These are phyloP conservation scores for Cynodonichthys magdalenae DNA, from an alignment of 2,797 vertebrate species.

Conservation along the genomic window DNA sequence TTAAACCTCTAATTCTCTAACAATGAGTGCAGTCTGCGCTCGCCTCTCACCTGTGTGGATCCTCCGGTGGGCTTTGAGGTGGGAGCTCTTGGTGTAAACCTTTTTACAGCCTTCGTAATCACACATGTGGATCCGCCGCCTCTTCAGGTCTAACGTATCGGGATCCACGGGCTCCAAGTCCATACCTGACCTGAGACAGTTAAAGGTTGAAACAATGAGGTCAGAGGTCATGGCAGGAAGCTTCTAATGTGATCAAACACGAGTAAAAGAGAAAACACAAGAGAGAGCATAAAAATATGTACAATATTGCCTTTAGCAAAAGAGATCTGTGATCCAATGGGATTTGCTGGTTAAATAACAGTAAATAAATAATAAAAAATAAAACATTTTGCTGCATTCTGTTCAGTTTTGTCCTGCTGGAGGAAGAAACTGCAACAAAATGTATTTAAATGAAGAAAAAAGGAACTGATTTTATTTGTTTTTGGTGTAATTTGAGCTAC, in stretches of 20 bases:
- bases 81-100: constrained; percentile 98
- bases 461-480: not conserved
- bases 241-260: not conserved
- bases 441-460: no score
- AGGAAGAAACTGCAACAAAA: not conserved
- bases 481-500: not conserved
- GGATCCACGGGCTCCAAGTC: constrained; percentile 78
- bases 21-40: rapidly evolving
- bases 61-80: constrained; percentile 94
- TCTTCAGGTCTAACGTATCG: constrained; percentile 88
- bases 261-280: not conserved
- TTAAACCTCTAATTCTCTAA: not conserved
- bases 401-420: not conserved
- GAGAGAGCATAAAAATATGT: not conserved
- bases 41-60: constrained; percentile 90
- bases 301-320: no score
- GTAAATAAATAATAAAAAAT: no score
- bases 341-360: no score
- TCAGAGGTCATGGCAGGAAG: not conserved
- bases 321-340: no score
- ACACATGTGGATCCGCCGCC: constrained; percentile 94
- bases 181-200: constrained; percentile 60
- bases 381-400: not conserved
- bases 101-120: constrained; percentile 98
- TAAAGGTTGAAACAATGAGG: not conserved